These are phyloP conservation scores for Oophaga sylvatica DNA, from an alignment of 2,797 vertebrate genomes.

Conservation along the genomic window DNA sequence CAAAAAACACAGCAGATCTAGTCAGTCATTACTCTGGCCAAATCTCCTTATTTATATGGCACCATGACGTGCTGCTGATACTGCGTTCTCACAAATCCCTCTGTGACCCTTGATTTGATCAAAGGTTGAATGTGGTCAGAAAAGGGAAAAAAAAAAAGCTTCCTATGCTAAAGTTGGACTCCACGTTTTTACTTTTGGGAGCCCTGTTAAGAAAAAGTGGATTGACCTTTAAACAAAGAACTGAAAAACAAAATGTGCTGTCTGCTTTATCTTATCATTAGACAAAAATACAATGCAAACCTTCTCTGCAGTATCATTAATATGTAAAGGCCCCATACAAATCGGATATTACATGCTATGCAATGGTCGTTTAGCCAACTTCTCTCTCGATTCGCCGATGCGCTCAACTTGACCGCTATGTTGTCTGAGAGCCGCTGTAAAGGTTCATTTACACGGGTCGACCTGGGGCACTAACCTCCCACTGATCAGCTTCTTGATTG, in stretches of 20 bases:
- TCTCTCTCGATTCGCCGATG: no score
- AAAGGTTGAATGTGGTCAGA: background rate
- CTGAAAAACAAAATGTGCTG: background rate
- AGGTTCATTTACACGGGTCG: no score
- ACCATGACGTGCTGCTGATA: background rate
- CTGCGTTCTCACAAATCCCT: background rate
- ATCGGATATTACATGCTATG: no score
- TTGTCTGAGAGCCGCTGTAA: no score
- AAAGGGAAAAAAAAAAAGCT: background rate
- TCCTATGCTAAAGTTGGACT: background rate
- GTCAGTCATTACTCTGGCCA: background rate
- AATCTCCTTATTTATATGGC: background rate
- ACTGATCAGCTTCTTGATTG: no score
- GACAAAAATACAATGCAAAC: background rate
- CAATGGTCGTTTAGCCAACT: no score
- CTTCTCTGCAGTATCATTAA: background rate
- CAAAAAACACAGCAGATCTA: background rate
- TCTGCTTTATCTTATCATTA: background rate
- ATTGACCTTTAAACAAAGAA: background rate
- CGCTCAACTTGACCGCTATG: no score
- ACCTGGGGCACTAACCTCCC: no score
- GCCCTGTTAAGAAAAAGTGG: background rate
- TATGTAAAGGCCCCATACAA: no score
- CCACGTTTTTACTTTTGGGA: background rate
- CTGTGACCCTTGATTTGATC: background rate